These are phyloP conservation scores for Aspiorhynchus laticeps DNA, from an alignment of 2,113 vertebrate genomes.

Conservation along the genomic window DNA sequence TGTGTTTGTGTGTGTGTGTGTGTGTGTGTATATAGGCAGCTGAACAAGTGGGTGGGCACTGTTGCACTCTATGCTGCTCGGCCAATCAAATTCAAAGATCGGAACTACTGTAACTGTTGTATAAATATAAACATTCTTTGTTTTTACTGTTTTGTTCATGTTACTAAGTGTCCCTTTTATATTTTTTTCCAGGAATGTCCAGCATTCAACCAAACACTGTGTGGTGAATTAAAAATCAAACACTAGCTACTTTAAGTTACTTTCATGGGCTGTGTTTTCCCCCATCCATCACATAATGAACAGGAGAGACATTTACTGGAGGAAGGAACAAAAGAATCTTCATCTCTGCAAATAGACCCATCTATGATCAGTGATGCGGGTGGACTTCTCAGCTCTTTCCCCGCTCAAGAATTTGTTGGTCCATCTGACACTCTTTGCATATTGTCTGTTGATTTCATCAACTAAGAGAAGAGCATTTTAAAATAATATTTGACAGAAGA, in stretches of 20 bases:
- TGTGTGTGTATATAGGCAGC: not conserved
- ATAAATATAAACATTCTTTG: not conserved
- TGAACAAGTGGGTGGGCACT: not conserved
- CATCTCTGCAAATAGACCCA: conserved; percentile 29
- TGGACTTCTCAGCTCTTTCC: not conserved
- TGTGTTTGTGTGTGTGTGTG: too few relatives aligned
- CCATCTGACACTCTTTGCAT: not conserved
- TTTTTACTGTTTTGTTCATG: conserved; percentile 1
- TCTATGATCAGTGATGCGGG: not conserved
- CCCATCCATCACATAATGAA: not conserved
- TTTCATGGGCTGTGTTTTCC: conserved; percentile 35
- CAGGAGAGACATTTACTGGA: conserved; percentile 12
- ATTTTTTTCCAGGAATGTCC: conserved; percentile 8
- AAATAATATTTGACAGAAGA: not conserved
- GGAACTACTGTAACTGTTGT: not conserved
- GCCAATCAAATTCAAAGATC: not conserved
- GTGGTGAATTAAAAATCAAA: conserved; percentile 18
- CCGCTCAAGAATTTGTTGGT: conserved; percentile 2
- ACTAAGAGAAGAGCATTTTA: not conserved
- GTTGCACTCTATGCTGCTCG: not conserved
- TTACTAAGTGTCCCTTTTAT: conserved; percentile 58
- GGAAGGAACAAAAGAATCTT: conserved; percentile 9
- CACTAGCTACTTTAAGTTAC: not conserved
- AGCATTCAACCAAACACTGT: not conserved
- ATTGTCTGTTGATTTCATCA: not conserved